Evolutionary conservation across 2,888 invertebrate genomes (phyloP), one percentile per base, ranked within the genome.

Genomic region (Drosophila ustulata): DNA sequence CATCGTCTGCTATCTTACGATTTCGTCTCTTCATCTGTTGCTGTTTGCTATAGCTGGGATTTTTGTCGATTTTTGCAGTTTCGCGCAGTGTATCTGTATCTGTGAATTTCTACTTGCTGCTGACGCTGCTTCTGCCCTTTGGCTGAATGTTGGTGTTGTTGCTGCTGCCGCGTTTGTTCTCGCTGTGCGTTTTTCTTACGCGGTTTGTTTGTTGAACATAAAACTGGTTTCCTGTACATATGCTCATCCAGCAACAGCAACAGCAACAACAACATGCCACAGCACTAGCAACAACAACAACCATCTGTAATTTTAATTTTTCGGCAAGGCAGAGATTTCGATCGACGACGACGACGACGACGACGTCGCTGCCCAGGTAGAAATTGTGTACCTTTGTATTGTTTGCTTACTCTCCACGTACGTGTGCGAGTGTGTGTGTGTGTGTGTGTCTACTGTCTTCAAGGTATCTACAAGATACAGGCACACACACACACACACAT

Each of bases 201-300:
- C 78, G 73, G 68, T 85, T 78, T 84, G 66, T 84, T 84, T 84
- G 87, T 86, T 78, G 84, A 88, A 86, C 84, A 84, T 83, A 86
- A 86, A 85, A 85, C 85, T 85, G 85, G 85, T 85, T 85, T 85
- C 89, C 89, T 85, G 85, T 88, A 83, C 84, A 85, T 85, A 88
- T 88, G 89, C 89, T 81, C 88, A 80, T 86, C 87, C 84, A 84
- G 78, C 78, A 63, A 82, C 76, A 62, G 18, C 70, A 64, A 70
- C 62, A 75, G n/a, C 59, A 56, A 3, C 57, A 65, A 32, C 70
- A 66, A 37, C 61, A 34, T 11, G 3, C 3, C 11, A 34, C 55
- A 64, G 11, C 58, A 47, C 52, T 52, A 53, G 11, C 64, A 82
- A 66, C 80, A 67, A 53, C 68, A 75, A 50, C 76, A 87, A 84